Base-by-base conservation (phyloP, 2,113 vertebrate species). In the Copsychus sechellarum region DNA sequence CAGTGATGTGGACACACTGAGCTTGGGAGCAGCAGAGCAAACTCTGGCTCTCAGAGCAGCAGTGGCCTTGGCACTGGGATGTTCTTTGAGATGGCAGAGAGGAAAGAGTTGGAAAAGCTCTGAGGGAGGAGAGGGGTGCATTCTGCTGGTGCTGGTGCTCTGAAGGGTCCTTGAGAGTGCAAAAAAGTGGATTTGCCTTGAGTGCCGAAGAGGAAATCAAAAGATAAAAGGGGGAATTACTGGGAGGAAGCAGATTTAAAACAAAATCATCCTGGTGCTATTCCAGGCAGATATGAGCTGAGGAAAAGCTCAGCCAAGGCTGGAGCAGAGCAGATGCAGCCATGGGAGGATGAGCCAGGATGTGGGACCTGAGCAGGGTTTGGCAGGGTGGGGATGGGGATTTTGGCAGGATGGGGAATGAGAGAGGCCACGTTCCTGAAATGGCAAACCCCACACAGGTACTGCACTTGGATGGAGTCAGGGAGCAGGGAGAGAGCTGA, bases 1-100 rank as follows among this genome's bases (percentile, higher is more conserved):
- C 2, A 2, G 15, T 0, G 17, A 11, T 5, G 9, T 9, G 21
- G 24, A 9, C 12, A 34, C 22, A 1, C 2, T 3, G 54, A 29
- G 24, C 9, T 2, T 4, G 28, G 45, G 43, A 61, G 21, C 48
- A 17, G 14, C 1, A 12, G 24, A 64, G 40, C 25, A n/a, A 51
- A 29, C 11, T 47, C 28, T 5, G 23, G 3, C n/a, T 34, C 50
- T 51, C 48, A n/a, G 70, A 84, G 45, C 9, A 71, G 2, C 7
- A 2, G 7, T 9, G 38, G 22, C 38, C 34, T 40, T 53, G 31
- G 48, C 17, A 19, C 31, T 38, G 61, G 60, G 7, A 28, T 36
- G 53, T 14, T 33, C 13, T 36, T 31, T 29, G 64, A 28, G 40
- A 3, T 62, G 17, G 9, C 8, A 1, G 25, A 50, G 67, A 38